phyloP scores from a whole-genome alignment of 2,888 invertebrate genomes.

The Andrena praecox region DNA sequence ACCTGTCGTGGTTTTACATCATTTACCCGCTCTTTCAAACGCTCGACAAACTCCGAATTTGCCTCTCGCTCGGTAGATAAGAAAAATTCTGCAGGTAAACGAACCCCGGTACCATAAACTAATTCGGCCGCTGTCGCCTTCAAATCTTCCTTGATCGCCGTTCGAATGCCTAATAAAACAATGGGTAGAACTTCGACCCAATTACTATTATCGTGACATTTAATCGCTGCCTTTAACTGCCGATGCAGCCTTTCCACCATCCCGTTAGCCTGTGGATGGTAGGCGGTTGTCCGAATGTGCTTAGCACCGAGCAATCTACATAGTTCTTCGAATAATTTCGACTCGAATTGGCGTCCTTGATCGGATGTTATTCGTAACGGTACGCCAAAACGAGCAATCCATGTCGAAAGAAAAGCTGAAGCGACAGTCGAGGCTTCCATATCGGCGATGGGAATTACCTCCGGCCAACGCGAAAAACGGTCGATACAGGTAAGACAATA shows the following conservation, averaged over 20 bases:
- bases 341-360: conserved; percentile 68
- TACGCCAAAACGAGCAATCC: conserved; percentile 36
- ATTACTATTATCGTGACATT: too few species aligned
- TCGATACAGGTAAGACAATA: conserved; percentile 80
- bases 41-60: too few species aligned
- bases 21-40: too few species aligned
- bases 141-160: too few species aligned
- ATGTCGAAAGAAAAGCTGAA: conserved; percentile 25
- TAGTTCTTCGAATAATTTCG: conserved; percentile 51
- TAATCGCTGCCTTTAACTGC: too few species aligned
- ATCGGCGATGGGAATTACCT: conserved; percentile 27
- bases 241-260: conserved; percentile 52
- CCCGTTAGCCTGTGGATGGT: conserved; percentile 48
- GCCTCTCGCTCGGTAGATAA: too few species aligned
- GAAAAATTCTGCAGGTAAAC: too few species aligned
- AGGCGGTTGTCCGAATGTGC: conserved; percentile 32
- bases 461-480: conserved; percentile 72
- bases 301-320: background rate
- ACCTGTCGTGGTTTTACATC: too few species aligned
- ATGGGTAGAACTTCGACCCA: too few species aligned
- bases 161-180: too few species aligned
- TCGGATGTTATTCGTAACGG: conserved; percentile 58
- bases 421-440: conserved; percentile 62
- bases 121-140: too few species aligned
- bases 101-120: too few species aligned